Evolutionary conservation across 2,888 invertebrate species (phyloP).

Genomic region (Nymphalis c-album): DNA sequence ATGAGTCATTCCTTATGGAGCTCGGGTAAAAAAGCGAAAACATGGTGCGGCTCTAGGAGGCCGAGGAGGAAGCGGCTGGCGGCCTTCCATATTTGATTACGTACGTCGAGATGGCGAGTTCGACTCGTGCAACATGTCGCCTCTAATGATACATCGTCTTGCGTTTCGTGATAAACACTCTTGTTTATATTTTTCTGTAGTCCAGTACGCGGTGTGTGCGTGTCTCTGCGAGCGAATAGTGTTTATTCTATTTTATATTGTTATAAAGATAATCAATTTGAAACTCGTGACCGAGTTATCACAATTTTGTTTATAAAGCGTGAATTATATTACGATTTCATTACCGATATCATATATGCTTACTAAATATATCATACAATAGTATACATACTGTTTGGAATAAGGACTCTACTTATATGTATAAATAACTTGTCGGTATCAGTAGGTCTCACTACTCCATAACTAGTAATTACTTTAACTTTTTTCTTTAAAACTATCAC

Average conservation of each 20-base stretch:
- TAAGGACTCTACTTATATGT: not conserved
- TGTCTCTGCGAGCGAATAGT: not conserved
- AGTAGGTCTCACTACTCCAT: too few species aligned
- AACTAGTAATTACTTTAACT: too few species aligned
- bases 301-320: not conserved
- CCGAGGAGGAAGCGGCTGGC: slow-evolving; percentile 30
- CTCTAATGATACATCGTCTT: not conserved
- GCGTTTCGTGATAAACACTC: not conserved
- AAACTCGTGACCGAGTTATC: not conserved
- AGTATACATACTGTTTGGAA: not conserved
- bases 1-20: slow-evolving; percentile 32
- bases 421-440: not conserved
- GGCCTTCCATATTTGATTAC: slow-evolving; percentile 29
- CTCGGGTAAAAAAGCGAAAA: slow-evolving; percentile 31
- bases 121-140: slow-evolving; percentile 4
- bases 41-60: slow-evolving; percentile 30
- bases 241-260: not conserved
- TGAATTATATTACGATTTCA: too few species aligned
- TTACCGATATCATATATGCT: too few species aligned
- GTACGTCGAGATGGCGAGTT: not conserved
- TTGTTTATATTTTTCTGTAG: slow-evolving; percentile 1
- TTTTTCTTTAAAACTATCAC: not conserved
- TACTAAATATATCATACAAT: not conserved
- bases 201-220: not conserved
- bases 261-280: not conserved